phyloP scores from a whole-genome alignment of 1,140 invertebrate genomes.

The Sarcophaga peregrina region DNA sequence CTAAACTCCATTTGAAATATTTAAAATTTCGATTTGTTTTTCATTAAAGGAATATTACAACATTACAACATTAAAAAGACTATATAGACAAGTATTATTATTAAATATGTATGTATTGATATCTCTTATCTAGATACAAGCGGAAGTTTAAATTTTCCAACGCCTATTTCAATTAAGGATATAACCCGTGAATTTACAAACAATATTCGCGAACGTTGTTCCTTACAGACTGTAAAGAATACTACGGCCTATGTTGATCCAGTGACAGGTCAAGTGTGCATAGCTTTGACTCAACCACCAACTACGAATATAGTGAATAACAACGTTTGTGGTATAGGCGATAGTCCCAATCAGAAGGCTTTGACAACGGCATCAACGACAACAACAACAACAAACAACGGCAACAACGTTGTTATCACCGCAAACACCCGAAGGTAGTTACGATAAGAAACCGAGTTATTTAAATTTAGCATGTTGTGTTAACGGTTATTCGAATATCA shows the following conservation, averaged over 20 bases:
- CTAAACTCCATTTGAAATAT: background rate
- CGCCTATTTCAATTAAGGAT: conserved; percentile 68
- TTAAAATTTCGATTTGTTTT: background rate
- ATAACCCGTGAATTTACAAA: conserved; percentile 71
- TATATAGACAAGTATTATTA: background rate
- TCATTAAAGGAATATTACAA: background rate
- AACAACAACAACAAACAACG: conserved; percentile 11
- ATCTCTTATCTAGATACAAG: conserved; percentile 57
- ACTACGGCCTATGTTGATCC: conserved; percentile 44
- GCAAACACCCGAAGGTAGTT: conserved; percentile 27
- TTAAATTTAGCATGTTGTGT: conserved; percentile 88
- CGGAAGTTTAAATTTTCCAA: conserved; percentile 68
- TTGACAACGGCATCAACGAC: background rate
- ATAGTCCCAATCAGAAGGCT: background rate
- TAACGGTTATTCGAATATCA: conserved; percentile 87
- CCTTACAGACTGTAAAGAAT: conserved; percentile 50
- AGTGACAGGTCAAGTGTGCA: conserved; percentile 43
- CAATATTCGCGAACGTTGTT: conserved; percentile 68
- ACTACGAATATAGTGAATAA: conserved; percentile 23
- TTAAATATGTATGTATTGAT: background rate
- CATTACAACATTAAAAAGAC: background rate
- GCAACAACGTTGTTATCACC: conserved; percentile 35
- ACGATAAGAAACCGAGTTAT: conserved; percentile 78
- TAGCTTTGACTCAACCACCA: conserved; percentile 12
- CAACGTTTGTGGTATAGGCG: conserved; percentile 4